These are phyloP conservation scores for Catagonus wagneri DNA, from an alignment of 2,113 vertebrate genomes.

Conservation along the genomic window DNA sequence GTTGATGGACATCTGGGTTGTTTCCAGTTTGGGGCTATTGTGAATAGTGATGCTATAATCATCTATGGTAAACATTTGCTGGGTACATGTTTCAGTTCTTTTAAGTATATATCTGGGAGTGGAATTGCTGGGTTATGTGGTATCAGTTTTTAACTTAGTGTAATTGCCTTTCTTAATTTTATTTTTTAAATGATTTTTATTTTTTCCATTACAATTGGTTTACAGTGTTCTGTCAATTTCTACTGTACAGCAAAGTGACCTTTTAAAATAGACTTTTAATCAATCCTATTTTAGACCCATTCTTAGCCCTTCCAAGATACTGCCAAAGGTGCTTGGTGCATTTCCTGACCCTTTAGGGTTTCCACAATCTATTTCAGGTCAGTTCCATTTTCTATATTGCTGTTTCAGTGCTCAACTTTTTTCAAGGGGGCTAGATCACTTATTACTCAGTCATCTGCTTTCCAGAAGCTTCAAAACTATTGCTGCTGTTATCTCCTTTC, in stretches of 20 bases:
- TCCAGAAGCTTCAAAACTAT: neutral
- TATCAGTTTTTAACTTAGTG: neutral
- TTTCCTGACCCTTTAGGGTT: neutral
- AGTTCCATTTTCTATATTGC: slow-evolving; percentile 21
- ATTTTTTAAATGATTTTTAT: too few species aligned
- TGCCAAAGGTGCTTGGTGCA: slow-evolving; percentile 19
- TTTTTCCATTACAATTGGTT: too few species aligned
- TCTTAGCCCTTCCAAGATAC: neutral
- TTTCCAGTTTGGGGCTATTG: neutral
- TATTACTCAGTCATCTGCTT: neutral
- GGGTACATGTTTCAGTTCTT: neutral
- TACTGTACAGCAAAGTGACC: too few species aligned
- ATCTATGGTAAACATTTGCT: neutral
- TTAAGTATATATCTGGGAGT: neutral
- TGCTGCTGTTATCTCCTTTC: neutral
- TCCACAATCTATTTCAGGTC: neutral
- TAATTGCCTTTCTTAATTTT: neutral
- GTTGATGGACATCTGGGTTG: neutral
- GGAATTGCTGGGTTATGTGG: neutral
- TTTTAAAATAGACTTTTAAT: slow-evolving; percentile 17
- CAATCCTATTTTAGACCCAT: neutral
- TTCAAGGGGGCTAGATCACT: neutral
- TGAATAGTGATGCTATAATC: neutral
- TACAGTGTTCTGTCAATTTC: too few species aligned
- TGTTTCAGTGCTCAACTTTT: neutral